Percentiles rank a stretch among this genome's conserved stretches.
These are phyloP conservation scores for Conus ventricosus DNA, from an alignment of 1,140 invertebrate species.

Conservation along the genomic window DNA sequence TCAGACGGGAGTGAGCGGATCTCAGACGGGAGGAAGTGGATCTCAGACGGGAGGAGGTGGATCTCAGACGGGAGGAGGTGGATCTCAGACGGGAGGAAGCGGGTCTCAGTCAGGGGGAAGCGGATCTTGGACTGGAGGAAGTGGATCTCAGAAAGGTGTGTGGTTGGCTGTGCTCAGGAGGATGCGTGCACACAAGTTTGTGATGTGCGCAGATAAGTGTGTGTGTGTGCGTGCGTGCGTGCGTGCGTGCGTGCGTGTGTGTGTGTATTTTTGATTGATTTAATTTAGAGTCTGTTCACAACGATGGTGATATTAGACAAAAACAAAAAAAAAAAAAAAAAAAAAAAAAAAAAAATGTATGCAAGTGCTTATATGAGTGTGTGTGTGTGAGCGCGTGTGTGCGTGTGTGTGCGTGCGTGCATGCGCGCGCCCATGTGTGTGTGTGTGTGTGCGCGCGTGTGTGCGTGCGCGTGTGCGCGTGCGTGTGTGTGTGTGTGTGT, in stretches of 20 bases:
- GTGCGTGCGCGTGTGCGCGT: too few species aligned
- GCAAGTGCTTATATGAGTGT: too few species aligned
- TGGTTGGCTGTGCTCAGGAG: background rate
- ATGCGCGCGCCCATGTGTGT: too few species aligned
- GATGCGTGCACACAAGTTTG: background rate
- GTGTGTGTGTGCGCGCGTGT: too few species aligned
- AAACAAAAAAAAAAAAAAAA: too few species aligned
- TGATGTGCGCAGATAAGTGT: background rate
- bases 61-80: background rate
- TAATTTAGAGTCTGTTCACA: too few species aligned
- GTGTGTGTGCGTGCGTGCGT: background rate
- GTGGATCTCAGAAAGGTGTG: background rate
- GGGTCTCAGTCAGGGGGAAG: background rate
- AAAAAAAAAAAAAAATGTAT: too few species aligned
- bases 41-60: background rate
- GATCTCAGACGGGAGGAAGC: background rate
- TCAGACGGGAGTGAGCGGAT: background rate
- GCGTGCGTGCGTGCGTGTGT: background rate
- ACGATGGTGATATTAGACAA: too few species aligned
- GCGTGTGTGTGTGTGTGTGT: too few species aligned
- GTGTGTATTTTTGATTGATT: too few species aligned
- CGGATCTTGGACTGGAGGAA: background rate
- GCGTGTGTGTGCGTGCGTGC: too few species aligned
- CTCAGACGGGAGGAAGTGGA: background rate
- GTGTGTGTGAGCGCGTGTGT: too few species aligned